Percentiles rank a stretch among this genome's conserved stretches.
These are phyloP conservation scores for Erinaceus europaeus DNA, from an alignment of 2,113 vertebrate species.

Conservation along the genomic window DNA sequence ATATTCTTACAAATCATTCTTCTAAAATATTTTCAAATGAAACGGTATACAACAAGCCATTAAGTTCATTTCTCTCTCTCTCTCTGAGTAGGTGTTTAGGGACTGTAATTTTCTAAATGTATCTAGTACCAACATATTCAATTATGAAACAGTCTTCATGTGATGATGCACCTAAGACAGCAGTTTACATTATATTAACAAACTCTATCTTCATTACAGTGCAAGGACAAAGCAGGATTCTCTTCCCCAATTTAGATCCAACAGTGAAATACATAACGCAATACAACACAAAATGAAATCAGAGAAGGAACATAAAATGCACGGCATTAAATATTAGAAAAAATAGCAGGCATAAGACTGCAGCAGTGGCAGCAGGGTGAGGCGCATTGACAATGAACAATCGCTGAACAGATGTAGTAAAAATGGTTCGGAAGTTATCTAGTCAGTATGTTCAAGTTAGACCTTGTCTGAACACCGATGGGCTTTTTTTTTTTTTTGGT, in stretches of 20 bases:
- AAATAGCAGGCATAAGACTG: slow-evolving; percentile 31
- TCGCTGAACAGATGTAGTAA: neutral
- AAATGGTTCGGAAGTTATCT: slow-evolving; percentile 11
- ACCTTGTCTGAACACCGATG: neutral
- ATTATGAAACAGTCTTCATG: slow-evolving; percentile 62
- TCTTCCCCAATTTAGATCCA: slow-evolving; percentile 64
- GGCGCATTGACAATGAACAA: slow-evolving; percentile 46
- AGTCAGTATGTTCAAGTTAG: neutral
- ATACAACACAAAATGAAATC: slow-evolving; percentile 67
- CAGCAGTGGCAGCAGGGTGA: neutral
- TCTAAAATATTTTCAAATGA: slow-evolving; percentile 77
- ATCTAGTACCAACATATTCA: slow-evolving; percentile 63
- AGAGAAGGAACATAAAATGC: slow-evolving; percentile 69
- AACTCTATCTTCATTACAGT: slow-evolving; percentile 64
- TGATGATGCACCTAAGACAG: slow-evolving; percentile 75
- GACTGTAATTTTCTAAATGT: slow-evolving; percentile 73
- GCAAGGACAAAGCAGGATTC: slow-evolving; percentile 62
- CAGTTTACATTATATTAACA: slow-evolving; percentile 69
- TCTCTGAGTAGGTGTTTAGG: slow-evolving; percentile 71
- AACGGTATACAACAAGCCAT: slow-evolving; percentile 62
- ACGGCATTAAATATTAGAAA: slow-evolving; percentile 62
- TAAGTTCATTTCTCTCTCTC: slow-evolving; percentile 55
- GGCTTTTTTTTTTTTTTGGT: slow-evolving; percentile 19
- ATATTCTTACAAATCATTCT: slow-evolving; percentile 63
- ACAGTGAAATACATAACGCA: slow-evolving; percentile 63